phyloP scores from a whole-genome alignment of 2,888 invertebrate species.

The Morinoia aosen region DNA sequence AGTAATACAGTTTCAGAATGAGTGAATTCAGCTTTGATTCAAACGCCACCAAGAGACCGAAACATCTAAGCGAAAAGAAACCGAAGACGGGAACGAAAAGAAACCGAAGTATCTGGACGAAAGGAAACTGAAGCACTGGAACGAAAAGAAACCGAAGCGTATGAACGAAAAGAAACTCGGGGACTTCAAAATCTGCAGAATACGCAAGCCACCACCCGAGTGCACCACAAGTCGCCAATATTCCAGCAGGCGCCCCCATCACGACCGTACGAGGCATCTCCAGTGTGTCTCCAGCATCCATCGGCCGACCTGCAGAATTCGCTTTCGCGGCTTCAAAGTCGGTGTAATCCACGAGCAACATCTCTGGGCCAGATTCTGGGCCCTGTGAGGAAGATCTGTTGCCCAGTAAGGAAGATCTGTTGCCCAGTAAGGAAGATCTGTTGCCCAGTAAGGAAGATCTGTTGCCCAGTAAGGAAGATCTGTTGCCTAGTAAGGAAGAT shows the following conservation, averaged over 20 bases:
- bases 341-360: not conserved
- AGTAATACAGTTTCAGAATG: not conserved
- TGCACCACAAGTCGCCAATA: not conserved
- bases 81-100: not conserved
- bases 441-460: not conserved
- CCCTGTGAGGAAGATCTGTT: not conserved
- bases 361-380: not conserved
- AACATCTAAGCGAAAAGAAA: too few relatives aligned
- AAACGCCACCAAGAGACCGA: not conserved
- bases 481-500: too few relatives aligned
- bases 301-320: not conserved
- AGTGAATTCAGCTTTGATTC: too few relatives aligned
- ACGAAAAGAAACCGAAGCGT: too few relatives aligned
- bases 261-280: not conserved
- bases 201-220: not conserved
- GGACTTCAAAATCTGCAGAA: not conserved
- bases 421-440: not conserved
- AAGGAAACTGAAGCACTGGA: too few relatives aligned
- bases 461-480: not conserved
- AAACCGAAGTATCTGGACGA: too few relatives aligned
- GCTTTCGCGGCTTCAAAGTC: slow-evolving; percentile 9
- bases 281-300: not conserved
- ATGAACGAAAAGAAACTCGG: too few relatives aligned
- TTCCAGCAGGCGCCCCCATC: not conserved
- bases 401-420: too few relatives aligned